phyloP scores from a whole-genome alignment of 1,140 invertebrate genomes.

The Nautilus pompilius region DNA sequence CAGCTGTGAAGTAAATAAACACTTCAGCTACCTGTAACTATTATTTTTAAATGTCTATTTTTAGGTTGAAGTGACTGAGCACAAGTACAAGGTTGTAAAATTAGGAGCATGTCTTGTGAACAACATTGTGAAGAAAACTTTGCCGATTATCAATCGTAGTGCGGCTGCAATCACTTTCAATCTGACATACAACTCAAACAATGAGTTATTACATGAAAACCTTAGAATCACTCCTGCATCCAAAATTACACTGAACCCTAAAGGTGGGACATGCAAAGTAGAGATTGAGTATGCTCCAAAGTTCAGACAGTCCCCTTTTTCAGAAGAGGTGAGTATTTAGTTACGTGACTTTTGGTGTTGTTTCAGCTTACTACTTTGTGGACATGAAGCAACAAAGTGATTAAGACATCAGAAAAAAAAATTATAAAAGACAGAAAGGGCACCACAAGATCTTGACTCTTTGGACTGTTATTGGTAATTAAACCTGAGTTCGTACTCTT shows the following conservation, averaged over 20 bases:
- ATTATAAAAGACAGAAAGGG: too few species aligned
- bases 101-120: conserved; percentile 46
- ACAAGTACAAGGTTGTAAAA: conserved; percentile 47
- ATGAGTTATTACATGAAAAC: conserved; percentile 31
- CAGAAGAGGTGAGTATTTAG: conserved; percentile 42
- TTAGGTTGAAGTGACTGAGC: conserved; percentile 50
- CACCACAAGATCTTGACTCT: too few species aligned
- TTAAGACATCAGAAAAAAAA: too few species aligned
- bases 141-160: conserved; percentile 53
- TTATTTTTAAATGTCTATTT: conserved; percentile 4
- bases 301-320: conserved; percentile 47
- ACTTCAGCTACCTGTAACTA: too few species aligned
- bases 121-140: conserved; percentile 41
- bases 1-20: too few species aligned
- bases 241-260: conserved; percentile 40
- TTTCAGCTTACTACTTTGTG: too few species aligned
- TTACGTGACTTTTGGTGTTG: too few species aligned
- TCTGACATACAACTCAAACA: conserved; percentile 41
- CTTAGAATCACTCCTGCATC: conserved; percentile 35
- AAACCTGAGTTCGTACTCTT: too few species aligned
- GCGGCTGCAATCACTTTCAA: conserved; percentile 50
- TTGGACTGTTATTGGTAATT: too few species aligned
- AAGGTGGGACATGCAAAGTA: conserved; percentile 43
- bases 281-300: conserved; percentile 44
- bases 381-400: too few species aligned